Base-by-base conservation (phyloP, 2,888 invertebrate genomes). In the Hedya salicella region DNA sequence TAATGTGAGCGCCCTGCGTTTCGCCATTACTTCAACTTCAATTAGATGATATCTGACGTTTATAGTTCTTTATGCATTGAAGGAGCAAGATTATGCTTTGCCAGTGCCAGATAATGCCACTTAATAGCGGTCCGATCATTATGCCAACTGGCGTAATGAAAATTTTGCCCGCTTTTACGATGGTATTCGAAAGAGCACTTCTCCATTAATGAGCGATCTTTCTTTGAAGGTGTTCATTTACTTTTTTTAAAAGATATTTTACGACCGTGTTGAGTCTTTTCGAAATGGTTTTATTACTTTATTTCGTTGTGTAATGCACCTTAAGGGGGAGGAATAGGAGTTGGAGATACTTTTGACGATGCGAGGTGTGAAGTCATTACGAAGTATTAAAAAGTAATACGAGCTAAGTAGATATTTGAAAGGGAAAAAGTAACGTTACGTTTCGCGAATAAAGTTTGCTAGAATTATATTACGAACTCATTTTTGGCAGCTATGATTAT, bases 1-100 rank as follows among this genome's bases (percentile, higher is more conserved):
- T 88, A 90, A 89, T 84, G 85, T 77, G 74, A 75, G 69, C 62
- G 65, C 73, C 72, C 73, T 66, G 72, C 79, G 76, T 73, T 78
- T 72, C 75, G 70, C 52, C 85, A 82, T 90, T 86, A 88, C 82
- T 87, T 76, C 75, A 77, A 78, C 82, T 90, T 91, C 89, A 91
- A 91, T 91, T 90, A 90, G 90, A 91, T 91, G 86, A 87, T 91
- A 91, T 91, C 91, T 86, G 88, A 89, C 90, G 75, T 90, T 91
- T 88, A 91, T 89, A 91, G 90, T 91, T 89, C 89, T 91, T 91
- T 91, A 89, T 88, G 89, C 86, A 90, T 91, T 88, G 81, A 82
- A 77, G 79, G 78, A 86, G 84, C 82, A 75, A 87, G 90, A 91
- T 91, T 88, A 88, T 88, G 86, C 84, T 83, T 82, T 86, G 80